phyloP scores from a whole-genome alignment of 2,113 vertebrate species.

The Pristiophorus japonicus region DNA sequence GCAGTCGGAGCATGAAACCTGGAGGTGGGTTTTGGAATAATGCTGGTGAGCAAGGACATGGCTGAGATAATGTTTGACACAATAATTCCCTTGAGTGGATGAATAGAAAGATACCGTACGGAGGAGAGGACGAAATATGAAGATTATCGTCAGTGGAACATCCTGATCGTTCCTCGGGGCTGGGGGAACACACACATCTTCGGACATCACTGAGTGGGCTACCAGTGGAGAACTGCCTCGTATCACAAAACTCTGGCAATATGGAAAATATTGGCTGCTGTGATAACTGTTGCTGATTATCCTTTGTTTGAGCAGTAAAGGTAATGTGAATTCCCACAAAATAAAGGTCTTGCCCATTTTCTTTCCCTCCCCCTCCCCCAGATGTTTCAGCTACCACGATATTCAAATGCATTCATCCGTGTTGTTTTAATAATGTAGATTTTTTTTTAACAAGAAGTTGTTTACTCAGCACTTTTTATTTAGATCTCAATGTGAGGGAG shows the following conservation, averaged over 20 bases:
- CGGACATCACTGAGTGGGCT: neutral
- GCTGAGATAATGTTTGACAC: neutral
- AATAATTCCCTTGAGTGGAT: neutral
- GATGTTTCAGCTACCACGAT: neutral
- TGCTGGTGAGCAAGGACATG: neutral
- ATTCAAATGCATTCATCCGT: neutral
- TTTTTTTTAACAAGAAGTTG: neutral
- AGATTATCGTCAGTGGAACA: neutral
- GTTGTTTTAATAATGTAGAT: neutral
- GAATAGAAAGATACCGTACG: neutral
- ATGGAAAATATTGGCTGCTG: neutral
- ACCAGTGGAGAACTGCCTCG: neutral
- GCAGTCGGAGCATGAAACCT: neutral
- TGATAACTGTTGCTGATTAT: neutral
- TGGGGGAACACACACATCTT: neutral
- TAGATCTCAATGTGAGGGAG: neutral
- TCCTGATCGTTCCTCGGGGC: too few relatives aligned
- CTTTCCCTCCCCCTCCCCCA: neutral
- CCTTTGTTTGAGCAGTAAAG: neutral
- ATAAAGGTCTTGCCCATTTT: neutral
- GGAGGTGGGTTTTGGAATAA: neutral
- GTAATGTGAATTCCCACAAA: neutral
- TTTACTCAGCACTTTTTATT: neutral
- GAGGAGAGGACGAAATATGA: neutral
- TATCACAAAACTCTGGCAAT: neutral